phyloP scores from a whole-genome alignment of 2,113 vertebrate species.

The Mohoua ochrocephala region DNA sequence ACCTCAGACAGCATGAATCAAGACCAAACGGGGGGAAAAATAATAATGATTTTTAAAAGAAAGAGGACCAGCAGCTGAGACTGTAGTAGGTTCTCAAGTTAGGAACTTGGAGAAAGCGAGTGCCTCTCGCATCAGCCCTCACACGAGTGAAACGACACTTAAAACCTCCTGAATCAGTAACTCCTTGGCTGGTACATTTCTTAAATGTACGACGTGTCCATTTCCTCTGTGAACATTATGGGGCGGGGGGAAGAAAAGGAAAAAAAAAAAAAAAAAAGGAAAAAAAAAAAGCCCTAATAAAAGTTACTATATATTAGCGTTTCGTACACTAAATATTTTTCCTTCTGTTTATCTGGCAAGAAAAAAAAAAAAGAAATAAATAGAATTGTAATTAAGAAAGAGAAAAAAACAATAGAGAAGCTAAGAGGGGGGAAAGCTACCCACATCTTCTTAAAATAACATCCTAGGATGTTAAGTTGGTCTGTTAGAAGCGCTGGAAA shows the following conservation, averaged over 20 bases:
- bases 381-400: background rate
- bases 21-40: slow-evolving; percentile 80
- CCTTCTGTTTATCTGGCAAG: slow-evolving; percentile 42
- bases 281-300: background rate
- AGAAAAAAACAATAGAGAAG: background rate
- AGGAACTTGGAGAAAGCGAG: background rate
- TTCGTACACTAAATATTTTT: slow-evolving; percentile 9
- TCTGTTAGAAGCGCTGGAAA: slow-evolving; percentile 36
- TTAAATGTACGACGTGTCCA: background rate
- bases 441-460: background rate
- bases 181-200: slow-evolving; percentile 52
- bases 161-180: slow-evolving; percentile 20
- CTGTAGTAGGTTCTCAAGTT: background rate
- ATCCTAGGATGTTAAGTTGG: slow-evolving; percentile 34
- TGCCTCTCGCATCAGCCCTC: slow-evolving; percentile 20
- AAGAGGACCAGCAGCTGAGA: slow-evolving; percentile 61
- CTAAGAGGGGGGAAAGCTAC: background rate
- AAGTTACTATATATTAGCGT: background rate
- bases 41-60: background rate
- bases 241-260: background rate
- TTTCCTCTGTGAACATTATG: background rate
- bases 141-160: background rate
- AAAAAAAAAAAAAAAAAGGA: background rate
- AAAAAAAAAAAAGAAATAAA: background rate
- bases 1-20: slow-evolving; percentile 74